Evolutionary conservation across 2,888 invertebrate genomes (phyloP).

Genomic region (Andrena fulva): DNA sequence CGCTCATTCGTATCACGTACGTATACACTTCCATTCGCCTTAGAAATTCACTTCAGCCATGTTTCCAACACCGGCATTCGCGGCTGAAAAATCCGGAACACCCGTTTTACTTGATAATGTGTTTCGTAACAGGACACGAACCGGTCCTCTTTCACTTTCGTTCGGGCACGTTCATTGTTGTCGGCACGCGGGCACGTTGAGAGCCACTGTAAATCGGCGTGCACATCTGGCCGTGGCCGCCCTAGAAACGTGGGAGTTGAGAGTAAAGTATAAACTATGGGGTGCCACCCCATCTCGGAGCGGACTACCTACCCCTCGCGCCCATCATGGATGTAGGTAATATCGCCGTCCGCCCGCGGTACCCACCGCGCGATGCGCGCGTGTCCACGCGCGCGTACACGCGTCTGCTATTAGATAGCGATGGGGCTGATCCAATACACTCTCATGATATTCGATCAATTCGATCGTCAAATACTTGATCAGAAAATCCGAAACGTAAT

Average conservation of each 20-base stretch:
- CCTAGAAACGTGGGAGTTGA: conserved; percentile 77
- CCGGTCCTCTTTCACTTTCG: conserved; percentile 50
- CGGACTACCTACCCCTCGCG: conserved; percentile 37
- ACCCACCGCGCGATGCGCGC: conserved; percentile 32
- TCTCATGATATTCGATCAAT: no score
- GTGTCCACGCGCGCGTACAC: conserved; percentile 5
- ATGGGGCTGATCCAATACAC: no score
- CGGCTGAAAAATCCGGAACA: neutral
- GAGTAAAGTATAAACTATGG: conserved; percentile 80
- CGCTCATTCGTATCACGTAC: no score
- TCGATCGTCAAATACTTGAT: no score
- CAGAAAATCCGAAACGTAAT: no score
- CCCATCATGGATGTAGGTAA: conserved; percentile 68
- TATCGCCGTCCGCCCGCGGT: conserved; percentile 63
- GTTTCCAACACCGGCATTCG: neutral
- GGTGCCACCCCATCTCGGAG: conserved; percentile 73
- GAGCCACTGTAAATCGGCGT: conserved; percentile 78
- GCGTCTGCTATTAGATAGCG: conserved; percentile 25
- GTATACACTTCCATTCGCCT: no score
- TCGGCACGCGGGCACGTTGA: conserved; percentile 58
- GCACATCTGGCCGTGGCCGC: conserved; percentile 80
- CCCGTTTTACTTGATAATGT: neutral
- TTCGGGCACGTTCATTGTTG: conserved; percentile 18
- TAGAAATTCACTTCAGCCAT: neutral
- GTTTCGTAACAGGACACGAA: conserved; percentile 28